Evolutionary conservation across 2,797 vertebrate species (phyloP).

Genomic region (Lates japonicus): DNA sequence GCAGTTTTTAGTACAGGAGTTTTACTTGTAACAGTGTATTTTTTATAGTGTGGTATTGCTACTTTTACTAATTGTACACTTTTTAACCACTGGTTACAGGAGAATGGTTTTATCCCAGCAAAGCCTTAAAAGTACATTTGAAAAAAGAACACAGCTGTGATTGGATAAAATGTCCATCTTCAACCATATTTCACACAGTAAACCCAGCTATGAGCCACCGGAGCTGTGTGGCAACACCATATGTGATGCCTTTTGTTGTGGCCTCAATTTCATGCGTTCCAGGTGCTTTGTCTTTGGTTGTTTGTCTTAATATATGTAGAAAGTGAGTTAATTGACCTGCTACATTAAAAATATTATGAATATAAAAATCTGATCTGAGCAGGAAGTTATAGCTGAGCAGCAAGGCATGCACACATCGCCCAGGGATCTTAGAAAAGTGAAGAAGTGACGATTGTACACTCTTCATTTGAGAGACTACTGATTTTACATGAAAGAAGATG

Average conservation of each 20-base stretch:
- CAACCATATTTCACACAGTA: not conserved
- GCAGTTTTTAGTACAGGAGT: not conserved
- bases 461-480: not conserved
- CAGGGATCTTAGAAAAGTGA: not conserved
- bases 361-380: not conserved
- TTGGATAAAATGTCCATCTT: not conserved
- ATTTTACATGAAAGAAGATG: not conserved
- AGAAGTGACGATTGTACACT: not conserved
- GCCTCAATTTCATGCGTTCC: not conserved
- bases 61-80: not conserved
- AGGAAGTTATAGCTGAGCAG: not conserved
- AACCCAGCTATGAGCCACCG: not conserved
- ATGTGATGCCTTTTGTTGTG: not conserved
- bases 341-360: not conserved
- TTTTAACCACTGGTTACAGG: not conserved
- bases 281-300: not conserved
- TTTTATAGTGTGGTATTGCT: not conserved
- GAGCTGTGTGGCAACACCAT: not conserved
- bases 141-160: not conserved
- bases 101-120: not conserved
- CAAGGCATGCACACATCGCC: not conserved
- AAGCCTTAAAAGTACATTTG: not conserved
- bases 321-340: conserved; percentile 6
- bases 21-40: not conserved
- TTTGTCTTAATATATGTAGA: not conserved